Conservation (phyloP, 2,797 vertebrate species). For the Melanotaenia maccullochi region DNA sequence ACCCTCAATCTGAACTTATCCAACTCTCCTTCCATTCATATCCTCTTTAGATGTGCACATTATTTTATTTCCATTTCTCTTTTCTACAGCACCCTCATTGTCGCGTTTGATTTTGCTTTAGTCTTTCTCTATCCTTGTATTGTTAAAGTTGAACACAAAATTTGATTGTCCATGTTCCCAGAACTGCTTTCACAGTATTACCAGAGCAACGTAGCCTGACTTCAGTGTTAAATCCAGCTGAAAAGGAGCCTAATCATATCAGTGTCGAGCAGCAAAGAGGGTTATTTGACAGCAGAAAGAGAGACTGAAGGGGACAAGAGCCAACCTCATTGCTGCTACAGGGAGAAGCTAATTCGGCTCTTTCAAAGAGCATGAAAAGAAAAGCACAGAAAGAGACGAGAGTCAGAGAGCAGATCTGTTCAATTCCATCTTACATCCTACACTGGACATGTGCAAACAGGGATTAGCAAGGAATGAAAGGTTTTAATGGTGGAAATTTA, state of each 20-base stretch:
- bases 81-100: constrained; percentile 7
- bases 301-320: constrained; percentile 73
- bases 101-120: constrained; percentile 39
- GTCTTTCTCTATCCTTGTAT: constrained; percentile 50
- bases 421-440: constrained; percentile 61
- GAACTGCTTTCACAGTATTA: constrained; percentile 62
- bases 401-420: constrained; percentile 65
- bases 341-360: constrained; percentile 69
- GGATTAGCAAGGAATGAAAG: constrained; percentile 74
- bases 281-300: constrained; percentile 76
- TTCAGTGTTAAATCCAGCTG: constrained; percentile 71
- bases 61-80: constrained; percentile 30
- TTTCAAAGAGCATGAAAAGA: constrained; percentile 74
- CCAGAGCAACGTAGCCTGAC: constrained; percentile 53
- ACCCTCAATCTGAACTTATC: background rate
- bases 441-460: constrained; percentile 59
- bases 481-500: constrained; percentile 62
- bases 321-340: constrained; percentile 65
- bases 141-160: constrained; percentile 54
- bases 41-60: constrained; percentile 20
- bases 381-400: constrained; percentile 52
- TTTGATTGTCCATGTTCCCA: constrained; percentile 50
- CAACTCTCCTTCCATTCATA: constrained; percentile 20
- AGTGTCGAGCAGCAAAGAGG: constrained; percentile 74
- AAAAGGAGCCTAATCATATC: constrained; percentile 76